A percentile compares a stretch with the other conserved stretches of the same genome.
Evolutionary conservation across 1,140 invertebrate genomes (phyloP).

Genomic region (Drosophila nebulosa): DNA sequence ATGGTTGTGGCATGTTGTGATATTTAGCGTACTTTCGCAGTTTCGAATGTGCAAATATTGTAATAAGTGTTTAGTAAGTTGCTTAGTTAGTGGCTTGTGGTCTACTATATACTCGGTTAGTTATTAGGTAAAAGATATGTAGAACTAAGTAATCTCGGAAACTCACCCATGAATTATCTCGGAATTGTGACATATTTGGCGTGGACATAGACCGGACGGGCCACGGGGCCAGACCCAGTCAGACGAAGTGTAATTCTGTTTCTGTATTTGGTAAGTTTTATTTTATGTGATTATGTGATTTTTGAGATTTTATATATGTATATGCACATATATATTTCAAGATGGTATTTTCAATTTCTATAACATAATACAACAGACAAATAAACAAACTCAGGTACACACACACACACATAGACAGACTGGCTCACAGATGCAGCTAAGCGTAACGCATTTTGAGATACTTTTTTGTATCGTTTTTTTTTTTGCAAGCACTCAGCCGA

Average conservation of each 20-base stretch:
- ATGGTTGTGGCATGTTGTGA: neutral
- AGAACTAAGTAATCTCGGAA: conserved; percentile 9
- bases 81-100: conserved; percentile 28
- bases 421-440: conserved; percentile 40
- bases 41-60: neutral
- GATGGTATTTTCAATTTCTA: neutral
- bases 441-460: conserved; percentile 67
- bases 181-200: conserved; percentile 79
- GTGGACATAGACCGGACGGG: conserved; percentile 13
- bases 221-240: conserved; percentile 5
- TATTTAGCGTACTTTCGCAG: neutral
- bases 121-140: neutral
- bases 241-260: neutral
- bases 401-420: neutral
- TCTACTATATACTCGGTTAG: neutral
- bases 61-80: neutral
- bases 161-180: conserved; percentile 81
- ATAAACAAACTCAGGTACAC: conserved; percentile 12
- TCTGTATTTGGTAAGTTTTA: conserved; percentile 11
- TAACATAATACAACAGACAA: neutral
- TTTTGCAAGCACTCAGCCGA: conserved; percentile 62
- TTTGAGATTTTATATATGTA: no score
- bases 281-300: neutral
- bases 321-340: neutral
- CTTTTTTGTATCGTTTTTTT: conserved; percentile 43